phyloP scores from a whole-genome alignment of 2,888 invertebrate species.

The Morpho helenor region DNA sequence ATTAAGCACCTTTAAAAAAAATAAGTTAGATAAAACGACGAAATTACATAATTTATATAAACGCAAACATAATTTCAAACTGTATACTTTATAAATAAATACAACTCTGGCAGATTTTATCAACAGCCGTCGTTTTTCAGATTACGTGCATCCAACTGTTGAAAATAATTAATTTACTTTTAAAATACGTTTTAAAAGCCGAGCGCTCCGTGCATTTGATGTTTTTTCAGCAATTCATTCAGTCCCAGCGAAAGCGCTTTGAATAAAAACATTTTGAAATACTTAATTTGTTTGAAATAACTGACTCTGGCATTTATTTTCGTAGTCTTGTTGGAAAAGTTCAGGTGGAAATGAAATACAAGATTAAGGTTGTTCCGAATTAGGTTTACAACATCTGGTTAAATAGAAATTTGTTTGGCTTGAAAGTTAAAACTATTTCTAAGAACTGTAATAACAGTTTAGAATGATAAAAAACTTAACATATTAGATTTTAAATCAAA shows the following conservation, averaged over 20 bases:
- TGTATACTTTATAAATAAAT: too few species aligned
- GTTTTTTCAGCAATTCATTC: constrained; percentile 13
- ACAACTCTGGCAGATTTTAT: background rate
- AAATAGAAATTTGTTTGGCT: too few species aligned
- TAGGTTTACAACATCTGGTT: too few species aligned
- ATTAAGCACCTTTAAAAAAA: too few species aligned
- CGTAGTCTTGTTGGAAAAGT: background rate
- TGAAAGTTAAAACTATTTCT: too few species aligned
- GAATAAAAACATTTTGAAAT: constrained; percentile 6
- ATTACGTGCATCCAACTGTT: constrained; percentile 10
- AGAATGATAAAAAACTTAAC: too few species aligned
- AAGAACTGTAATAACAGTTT: too few species aligned
- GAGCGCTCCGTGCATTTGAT: constrained; percentile 1
- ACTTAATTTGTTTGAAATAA: constrained; percentile 1
- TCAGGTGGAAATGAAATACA: background rate
- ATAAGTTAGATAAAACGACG: too few species aligned
- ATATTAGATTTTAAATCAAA: too few species aligned
- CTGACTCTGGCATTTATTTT: background rate
- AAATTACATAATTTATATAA: too few species aligned
- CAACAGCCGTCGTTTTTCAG: constrained; percentile 3
- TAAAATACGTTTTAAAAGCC: constrained; percentile 4
- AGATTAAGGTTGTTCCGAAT: too few species aligned
- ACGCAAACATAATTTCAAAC: too few species aligned
- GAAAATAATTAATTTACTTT: constrained; percentile 13
- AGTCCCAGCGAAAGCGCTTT: constrained; percentile 4